A percentile compares a stretch with the other conserved stretches of the same genome.
phyloP scores from a whole-genome alignment of 2,888 invertebrate genomes.

The Halictus ligatus region DNA sequence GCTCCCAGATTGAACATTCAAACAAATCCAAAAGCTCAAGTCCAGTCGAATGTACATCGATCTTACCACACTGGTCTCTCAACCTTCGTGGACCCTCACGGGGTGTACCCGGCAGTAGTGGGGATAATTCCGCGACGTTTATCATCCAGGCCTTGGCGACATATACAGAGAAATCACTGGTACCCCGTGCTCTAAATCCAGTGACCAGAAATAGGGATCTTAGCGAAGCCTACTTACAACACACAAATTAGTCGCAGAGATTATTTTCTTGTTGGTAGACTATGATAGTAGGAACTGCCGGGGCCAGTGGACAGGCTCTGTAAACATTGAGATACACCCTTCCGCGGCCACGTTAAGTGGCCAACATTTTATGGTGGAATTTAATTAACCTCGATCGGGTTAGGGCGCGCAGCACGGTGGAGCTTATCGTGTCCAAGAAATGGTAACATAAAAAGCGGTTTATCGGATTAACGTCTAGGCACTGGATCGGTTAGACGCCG shows the following conservation, averaged over 20 bases:
- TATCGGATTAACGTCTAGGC: conserved; percentile 19
- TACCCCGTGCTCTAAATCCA: background rate
- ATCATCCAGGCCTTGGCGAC: too few species aligned
- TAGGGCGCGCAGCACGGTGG: background rate
- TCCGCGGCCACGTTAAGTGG: background rate
- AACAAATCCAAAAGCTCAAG: too few species aligned
- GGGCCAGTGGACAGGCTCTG: background rate
- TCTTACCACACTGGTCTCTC: too few species aligned
- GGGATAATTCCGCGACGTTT: too few species aligned
- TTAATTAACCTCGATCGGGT: conserved; percentile 5
- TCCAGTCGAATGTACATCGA: too few species aligned
- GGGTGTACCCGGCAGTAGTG: too few species aligned
- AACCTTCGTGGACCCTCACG: too few species aligned
- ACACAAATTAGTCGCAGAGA: background rate
- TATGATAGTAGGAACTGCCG: background rate
- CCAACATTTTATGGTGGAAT: background rate
- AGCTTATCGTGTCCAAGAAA: background rate
- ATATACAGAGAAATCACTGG: too few species aligned
- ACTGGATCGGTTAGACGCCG: background rate
- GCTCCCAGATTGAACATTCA: too few species aligned
- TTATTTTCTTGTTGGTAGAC: background rate
- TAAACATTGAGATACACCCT: background rate
- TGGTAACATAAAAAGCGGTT: conserved; percentile 1
- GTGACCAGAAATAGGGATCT: background rate
- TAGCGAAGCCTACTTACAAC: background rate